Evolutionary conservation across 2,113 vertebrate genomes (phyloP).

Genomic region (Columbina picui): DNA sequence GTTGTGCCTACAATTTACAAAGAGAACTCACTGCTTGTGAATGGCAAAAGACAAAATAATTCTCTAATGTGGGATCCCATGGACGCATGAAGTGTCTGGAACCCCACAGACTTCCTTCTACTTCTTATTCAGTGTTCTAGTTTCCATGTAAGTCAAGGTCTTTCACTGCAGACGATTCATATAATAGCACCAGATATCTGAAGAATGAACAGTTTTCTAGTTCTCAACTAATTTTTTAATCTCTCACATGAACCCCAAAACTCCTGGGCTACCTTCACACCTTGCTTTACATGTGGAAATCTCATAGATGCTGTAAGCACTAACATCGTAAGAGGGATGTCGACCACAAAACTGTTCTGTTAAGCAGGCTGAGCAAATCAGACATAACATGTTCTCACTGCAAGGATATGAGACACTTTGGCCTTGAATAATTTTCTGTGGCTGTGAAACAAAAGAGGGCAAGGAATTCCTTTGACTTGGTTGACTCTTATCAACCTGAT

Average conservation of each 20-base stretch:
- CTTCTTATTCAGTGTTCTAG: background rate
- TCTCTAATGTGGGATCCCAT: background rate
- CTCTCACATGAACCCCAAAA: background rate
- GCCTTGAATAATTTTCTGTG: background rate
- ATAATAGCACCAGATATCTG: background rate
- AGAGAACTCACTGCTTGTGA: background rate
- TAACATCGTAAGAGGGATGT: fast-evolving
- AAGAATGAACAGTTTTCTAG: background rate
- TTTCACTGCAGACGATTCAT: background rate
- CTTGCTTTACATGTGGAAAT: background rate
- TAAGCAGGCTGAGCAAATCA: background rate
- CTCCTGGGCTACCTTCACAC: background rate
- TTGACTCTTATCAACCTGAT: background rate
- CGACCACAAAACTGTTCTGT: background rate
- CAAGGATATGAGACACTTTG: background rate
- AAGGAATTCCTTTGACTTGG: background rate
- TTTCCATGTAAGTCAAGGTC: background rate
- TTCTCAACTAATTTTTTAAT: background rate
- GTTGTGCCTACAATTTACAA: background rate
- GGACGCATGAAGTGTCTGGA: background rate
- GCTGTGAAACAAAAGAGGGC: background rate
- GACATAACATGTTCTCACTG: background rate
- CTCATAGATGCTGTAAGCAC: background rate
- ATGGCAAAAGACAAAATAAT: background rate
- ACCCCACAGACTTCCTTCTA: background rate